Conservation (phyloP, 1,140 invertebrate species). For the Parapsyche elsis region DNA sequence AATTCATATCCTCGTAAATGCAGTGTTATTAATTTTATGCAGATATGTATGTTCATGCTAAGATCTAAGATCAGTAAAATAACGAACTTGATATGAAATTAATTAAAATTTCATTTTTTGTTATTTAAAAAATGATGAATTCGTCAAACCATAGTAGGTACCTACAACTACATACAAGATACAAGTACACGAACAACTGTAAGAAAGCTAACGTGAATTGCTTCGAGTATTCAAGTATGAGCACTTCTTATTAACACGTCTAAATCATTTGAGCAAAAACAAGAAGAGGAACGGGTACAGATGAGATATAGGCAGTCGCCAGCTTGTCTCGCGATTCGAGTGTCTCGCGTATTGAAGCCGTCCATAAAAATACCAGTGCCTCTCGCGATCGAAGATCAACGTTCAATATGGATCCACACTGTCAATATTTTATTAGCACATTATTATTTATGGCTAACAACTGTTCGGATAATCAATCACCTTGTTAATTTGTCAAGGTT, state of each 20-base stretch:
- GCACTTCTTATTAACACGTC: not conserved
- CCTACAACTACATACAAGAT: too few species aligned
- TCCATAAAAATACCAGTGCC: slow-evolving; percentile 12
- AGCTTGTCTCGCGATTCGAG: slow-evolving; percentile 22
- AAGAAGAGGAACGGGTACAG: not conserved
- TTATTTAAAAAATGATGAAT: too few species aligned
- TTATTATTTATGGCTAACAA: slow-evolving; percentile 14
- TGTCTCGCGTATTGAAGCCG: slow-evolving; percentile 7
- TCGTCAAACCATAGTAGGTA: too few species aligned
- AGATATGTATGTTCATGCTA: too few species aligned
- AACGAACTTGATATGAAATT: too few species aligned
- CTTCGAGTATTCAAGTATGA: not conserved
- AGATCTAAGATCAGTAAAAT: too few species aligned
- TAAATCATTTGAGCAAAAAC: slow-evolving; percentile 8
- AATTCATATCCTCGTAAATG: too few species aligned
- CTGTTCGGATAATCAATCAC: slow-evolving; percentile 6
- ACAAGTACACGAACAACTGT: too few species aligned
- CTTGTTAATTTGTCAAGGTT: slow-evolving; percentile 25
- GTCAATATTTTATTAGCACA: slow-evolving; percentile 16
- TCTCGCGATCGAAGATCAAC: slow-evolving; percentile 5
- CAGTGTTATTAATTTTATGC: too few species aligned
- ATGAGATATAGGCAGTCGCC: slow-evolving; percentile 8
- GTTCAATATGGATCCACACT: slow-evolving; percentile 2
- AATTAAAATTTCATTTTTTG: too few species aligned
- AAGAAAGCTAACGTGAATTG: not conserved